Evolutionary conservation across 2,113 vertebrate genomes (phyloP).

Genomic region (Zosterops borbonicus): DNA sequence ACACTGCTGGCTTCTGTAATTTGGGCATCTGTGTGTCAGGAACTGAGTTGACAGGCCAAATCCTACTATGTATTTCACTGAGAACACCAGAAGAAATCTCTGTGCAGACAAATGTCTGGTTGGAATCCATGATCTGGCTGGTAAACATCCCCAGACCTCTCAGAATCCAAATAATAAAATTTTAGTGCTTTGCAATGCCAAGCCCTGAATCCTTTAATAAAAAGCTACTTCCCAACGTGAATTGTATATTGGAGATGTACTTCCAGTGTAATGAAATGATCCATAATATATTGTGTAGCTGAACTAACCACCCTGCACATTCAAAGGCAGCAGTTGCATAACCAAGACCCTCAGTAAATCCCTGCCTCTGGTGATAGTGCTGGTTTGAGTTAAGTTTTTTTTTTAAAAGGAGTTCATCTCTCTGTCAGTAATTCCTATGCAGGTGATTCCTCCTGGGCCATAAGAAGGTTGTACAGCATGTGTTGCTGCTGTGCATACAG

Average conservation of each 20-base stretch:
- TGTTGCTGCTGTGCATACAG: neutral
- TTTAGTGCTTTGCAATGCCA: slow-evolving; percentile 17
- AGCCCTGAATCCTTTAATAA: slow-evolving; percentile 37
- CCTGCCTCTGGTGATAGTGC: neutral
- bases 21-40: neutral
- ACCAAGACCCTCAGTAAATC: slow-evolving; percentile 4
- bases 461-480: neutral
- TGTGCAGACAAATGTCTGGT: neutral
- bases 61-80: neutral
- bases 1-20: neutral
- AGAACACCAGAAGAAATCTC: neutral
- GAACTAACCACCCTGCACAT: slow-evolving; percentile 24
- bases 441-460: slow-evolving; percentile 8
- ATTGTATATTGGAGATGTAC: slow-evolving; percentile 13
- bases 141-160: neutral
- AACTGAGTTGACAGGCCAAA: neutral
- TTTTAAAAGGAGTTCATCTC: neutral
- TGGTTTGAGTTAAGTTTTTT: neutral
- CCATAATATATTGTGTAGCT: neutral
- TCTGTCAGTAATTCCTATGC: neutral
- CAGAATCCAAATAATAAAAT: neutral
- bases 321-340: neutral
- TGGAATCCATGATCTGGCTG: neutral
- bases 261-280: slow-evolving; percentile 41
- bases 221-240: slow-evolving; percentile 38